Base-by-base conservation (phyloP, 1,140 invertebrate species). In the Geopemphigus sp. region DNA sequence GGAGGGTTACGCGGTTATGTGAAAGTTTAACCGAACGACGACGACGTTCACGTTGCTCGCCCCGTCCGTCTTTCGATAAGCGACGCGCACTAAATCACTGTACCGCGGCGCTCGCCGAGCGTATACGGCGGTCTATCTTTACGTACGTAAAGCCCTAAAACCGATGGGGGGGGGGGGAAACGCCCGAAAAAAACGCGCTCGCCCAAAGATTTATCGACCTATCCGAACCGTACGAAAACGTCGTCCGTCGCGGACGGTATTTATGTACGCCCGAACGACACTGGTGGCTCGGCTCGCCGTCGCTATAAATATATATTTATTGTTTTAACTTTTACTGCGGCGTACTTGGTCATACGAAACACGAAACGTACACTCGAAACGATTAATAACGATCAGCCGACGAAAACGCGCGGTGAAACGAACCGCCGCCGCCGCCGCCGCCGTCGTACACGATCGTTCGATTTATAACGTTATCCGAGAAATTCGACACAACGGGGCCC, bases 291-390 rank as follows among this genome's bases (percentile, higher is more conserved):
- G 32, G 32, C 32, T 39, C 32, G 32, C 32, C 32, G 32, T 39
- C 45, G 50, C 32, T n/a, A 66, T 66, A 45, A 66, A 66, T 66
- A 66, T 47, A 45, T 66, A 5, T 66, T 64, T 64, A n/a, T n/a
- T 39, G 5, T 64, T 66, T 45, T 47, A 47, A 66, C 32, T 45
- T 66, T 45, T 66, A 64, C 32, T n/a, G n/a, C 5, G 0, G 19
- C 32, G 29, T 1, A 63, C 15, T 39, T 8, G 32, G 53, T 54
- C 1, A 53, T 64, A 39, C 11, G 63, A 39, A 63, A 10, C 17
- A n/a, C 1, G 32, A 14, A 64, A 64, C 2, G 2, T 22, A 66
- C n/a, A n/a, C 26, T 66, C 39, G 8, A 8, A 10, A 66, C 32
- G 22, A 66, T 66, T 45, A 66, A 66, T 47, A 22, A 66, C 5